phyloP scores from a whole-genome alignment of 2,888 invertebrate species.

The Pseudeuparius sepicola region DNA sequence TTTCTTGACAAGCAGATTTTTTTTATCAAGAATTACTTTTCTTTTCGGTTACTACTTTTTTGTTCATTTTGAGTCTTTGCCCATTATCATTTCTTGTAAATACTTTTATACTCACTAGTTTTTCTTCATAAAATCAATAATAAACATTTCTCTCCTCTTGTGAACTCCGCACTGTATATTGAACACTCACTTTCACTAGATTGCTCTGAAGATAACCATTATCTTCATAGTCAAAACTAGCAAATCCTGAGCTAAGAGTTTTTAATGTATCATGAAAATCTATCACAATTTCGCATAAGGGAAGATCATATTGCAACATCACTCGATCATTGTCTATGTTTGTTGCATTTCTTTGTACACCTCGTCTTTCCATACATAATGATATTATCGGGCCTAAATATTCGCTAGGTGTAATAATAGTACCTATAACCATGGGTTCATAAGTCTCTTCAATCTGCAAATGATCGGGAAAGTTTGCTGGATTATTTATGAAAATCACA shows the following conservation, averaged over 20 bases:
- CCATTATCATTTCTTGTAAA: too few relatives aligned
- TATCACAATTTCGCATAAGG: constrained; percentile 85
- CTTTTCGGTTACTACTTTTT: too few relatives aligned
- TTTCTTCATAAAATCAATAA: too few relatives aligned
- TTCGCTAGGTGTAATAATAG: constrained; percentile 77
- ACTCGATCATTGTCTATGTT: constrained; percentile 77
- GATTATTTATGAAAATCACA: constrained; percentile 63
- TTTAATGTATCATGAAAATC: constrained; percentile 93
- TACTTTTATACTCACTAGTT: too few relatives aligned
- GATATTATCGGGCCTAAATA: constrained; percentile 61
- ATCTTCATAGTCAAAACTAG: constrained; percentile 90
- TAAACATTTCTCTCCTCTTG: too few relatives aligned
- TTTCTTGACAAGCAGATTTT: too few relatives aligned
- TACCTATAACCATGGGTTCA: constrained; percentile 65
- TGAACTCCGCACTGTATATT: too few relatives aligned
- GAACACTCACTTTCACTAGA: constrained; percentile 63
- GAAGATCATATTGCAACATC: constrained; percentile 73
- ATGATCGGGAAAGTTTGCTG: constrained; percentile 59
- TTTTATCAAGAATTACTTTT: too few relatives aligned
- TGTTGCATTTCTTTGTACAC: constrained; percentile 54
- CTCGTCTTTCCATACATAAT: constrained; percentile 67
- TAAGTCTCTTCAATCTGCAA: constrained; percentile 60
- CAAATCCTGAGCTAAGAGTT: constrained; percentile 86
- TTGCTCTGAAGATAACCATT: constrained; percentile 68
- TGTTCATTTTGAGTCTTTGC: too few relatives aligned